A percentile compares a stretch with the other conserved stretches of the same genome.
Evolutionary conservation across 2,888 invertebrate genomes (phyloP).

Genomic region (Yponomeuta evonymella): DNA sequence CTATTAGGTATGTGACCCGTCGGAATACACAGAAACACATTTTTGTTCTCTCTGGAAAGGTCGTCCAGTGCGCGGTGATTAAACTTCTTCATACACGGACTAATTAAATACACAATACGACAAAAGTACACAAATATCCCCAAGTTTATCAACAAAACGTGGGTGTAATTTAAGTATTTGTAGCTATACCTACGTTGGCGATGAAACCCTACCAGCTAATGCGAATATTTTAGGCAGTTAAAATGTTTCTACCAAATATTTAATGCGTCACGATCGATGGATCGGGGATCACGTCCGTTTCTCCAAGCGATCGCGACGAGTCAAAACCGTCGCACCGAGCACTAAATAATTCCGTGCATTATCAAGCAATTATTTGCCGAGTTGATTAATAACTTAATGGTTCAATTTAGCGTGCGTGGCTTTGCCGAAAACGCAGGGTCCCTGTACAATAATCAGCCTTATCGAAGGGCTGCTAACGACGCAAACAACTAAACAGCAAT

Average conservation of each 20-base stretch:
- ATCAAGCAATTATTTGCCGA: not conserved
- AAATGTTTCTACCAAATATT: too few relatives aligned
- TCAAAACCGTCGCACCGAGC: not conserved
- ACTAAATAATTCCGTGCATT: not conserved
- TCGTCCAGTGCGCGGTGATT: not conserved
- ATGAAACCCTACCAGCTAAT: too few relatives aligned
- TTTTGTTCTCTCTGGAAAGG: not conserved
- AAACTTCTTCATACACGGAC: not conserved
- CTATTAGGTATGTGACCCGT: not conserved
- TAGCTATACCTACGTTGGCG: too few relatives aligned
- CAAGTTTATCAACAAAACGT: too few relatives aligned
- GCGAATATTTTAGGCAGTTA: too few relatives aligned
- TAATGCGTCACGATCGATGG: too few relatives aligned
- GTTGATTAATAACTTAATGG: slow-evolving; percentile 7
- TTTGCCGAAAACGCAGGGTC: not conserved
- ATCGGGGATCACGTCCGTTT: too few relatives aligned
- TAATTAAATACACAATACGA: not conserved
- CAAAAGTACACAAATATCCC: too few relatives aligned
- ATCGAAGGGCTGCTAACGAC: slow-evolving; percentile 1
- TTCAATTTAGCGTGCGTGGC: not conserved
- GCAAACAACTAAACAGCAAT: slow-evolving; percentile 19
- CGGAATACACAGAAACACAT: not conserved
- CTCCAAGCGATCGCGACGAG: not conserved
- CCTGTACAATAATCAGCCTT: slow-evolving; percentile 6
- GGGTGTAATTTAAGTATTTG: too few relatives aligned